Conservation (phyloP, 2,888 invertebrate genomes). For the Xestia rhomboidea region DNA sequence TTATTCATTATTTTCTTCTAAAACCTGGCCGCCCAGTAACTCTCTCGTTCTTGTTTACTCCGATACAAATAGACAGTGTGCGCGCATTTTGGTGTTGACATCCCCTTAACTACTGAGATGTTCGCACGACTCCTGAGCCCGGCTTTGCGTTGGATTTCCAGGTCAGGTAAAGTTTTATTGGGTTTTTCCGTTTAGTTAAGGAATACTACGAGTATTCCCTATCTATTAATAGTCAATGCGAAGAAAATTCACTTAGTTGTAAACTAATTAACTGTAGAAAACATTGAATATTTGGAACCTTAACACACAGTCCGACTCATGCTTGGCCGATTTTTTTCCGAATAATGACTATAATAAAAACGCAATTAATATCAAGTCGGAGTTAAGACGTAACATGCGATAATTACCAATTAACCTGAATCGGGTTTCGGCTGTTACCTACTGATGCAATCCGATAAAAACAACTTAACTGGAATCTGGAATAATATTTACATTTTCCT, state of each 20-base stretch:
- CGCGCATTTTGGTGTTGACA: too few relatives aligned
- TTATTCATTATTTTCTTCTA: too few relatives aligned
- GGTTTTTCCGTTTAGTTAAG: neutral
- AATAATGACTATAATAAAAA: conserved; percentile 44
- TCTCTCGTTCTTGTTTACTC: too few relatives aligned
- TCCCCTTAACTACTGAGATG: too few relatives aligned
- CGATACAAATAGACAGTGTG: too few relatives aligned
- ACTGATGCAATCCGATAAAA: conserved; percentile 44
- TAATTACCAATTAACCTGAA: conserved; percentile 51
- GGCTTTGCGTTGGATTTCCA: neutral
- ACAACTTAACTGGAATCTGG: conserved; percentile 28
- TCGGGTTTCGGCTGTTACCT: conserved; percentile 36
- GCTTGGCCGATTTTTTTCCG: conserved; percentile 38
- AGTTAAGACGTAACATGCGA: conserved; percentile 50
- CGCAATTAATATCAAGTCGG: conserved; percentile 52
- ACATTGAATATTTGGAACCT: neutral
- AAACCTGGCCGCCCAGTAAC: too few relatives aligned
- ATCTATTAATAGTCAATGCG: neutral
- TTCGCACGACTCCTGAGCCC: neutral
- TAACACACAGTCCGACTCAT: neutral
- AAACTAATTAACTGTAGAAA: neutral
- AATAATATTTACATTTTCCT: neutral
- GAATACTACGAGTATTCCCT: neutral
- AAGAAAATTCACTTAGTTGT: neutral
- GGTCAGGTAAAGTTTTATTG: neutral